phyloP scores from a whole-genome alignment of 1,140 invertebrate genomes.

The Drosophila nasuta region DNA sequence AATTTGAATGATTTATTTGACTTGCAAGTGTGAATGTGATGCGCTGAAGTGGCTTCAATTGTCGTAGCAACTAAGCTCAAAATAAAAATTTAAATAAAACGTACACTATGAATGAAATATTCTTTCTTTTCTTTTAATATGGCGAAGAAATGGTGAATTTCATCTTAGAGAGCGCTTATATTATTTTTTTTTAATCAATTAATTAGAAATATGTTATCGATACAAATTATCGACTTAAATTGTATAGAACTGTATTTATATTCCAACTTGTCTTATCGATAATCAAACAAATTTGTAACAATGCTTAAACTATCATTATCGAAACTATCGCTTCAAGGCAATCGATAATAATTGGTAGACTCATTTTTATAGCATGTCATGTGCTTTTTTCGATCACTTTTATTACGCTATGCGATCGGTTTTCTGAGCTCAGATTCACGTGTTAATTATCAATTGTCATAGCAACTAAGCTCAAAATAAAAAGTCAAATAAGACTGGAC shows the following conservation, averaged over 20 bases:
- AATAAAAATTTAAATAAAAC: too few relatives aligned
- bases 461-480: too few relatives aligned
- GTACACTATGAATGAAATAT: too few relatives aligned
- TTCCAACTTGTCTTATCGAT: not conserved
- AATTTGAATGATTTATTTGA: constrained; percentile 37
- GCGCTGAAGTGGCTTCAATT: not conserved
- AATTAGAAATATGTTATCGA: too few relatives aligned
- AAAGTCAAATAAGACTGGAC: too few relatives aligned
- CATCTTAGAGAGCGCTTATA: too few relatives aligned
- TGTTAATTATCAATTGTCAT: constrained; percentile 5
- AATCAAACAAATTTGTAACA: not conserved
- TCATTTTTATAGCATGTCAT: not conserved
- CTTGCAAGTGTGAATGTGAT: too few relatives aligned
- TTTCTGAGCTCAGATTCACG: constrained; percentile 9
- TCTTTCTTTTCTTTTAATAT: too few relatives aligned
- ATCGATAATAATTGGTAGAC: too few relatives aligned
- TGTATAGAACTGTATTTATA: not conserved
- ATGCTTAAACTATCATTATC: not conserved
- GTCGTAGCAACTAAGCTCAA: too few relatives aligned
- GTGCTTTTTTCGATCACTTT: not conserved
- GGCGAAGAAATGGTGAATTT: too few relatives aligned
- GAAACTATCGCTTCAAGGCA: not conserved
- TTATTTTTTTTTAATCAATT: too few relatives aligned
- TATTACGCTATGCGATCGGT: not conserved
- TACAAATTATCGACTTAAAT: not conserved